phyloP scores from a whole-genome alignment of 2,113 vertebrate species.

The Narcine bancroftii region DNA sequence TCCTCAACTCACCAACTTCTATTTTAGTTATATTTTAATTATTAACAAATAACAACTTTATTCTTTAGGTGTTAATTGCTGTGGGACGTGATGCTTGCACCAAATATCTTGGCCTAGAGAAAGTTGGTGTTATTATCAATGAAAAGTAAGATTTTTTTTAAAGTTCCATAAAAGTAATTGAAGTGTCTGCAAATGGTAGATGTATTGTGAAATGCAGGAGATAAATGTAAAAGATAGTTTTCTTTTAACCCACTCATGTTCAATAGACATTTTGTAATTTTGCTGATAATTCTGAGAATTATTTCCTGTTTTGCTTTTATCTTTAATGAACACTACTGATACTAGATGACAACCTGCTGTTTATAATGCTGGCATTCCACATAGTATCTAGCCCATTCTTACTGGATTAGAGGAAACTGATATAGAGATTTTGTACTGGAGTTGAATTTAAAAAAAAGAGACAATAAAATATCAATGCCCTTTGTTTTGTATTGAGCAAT shows the following conservation, averaged over 20 bases:
- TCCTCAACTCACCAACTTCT: too few relatives aligned
- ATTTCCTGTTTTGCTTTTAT: not conserved
- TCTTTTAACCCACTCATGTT: not conserved
- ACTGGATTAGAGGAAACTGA: not conserved
- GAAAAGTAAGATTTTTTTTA: slow-evolving; percentile 62
- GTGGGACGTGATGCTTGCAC: slow-evolving; percentile 86
- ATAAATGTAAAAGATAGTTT: not conserved
- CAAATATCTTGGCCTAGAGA: slow-evolving; percentile 78
- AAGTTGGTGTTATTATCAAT: slow-evolving; percentile 73
- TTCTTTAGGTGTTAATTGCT: slow-evolving; percentile 76
- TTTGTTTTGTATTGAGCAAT: too few relatives aligned
- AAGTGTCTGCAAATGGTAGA: not conserved
- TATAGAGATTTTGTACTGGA: not conserved
- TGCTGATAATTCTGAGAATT: too few relatives aligned
- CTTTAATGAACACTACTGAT: not conserved
- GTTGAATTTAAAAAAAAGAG: not conserved
- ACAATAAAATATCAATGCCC: too few relatives aligned
- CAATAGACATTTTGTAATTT: not conserved
- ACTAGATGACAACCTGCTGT: not conserved
- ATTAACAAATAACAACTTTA: not conserved
- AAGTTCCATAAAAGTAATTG: not conserved
- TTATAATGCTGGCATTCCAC: not conserved
- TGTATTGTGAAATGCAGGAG: not conserved
- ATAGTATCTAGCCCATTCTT: not conserved
- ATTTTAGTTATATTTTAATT: not conserved